A percentile compares a stretch with the other conserved stretches of the same genome.
These are phyloP conservation scores for Drosophila subsilvestris DNA, from an alignment of 2,888 invertebrate genomes.

Conservation along the genomic window DNA sequence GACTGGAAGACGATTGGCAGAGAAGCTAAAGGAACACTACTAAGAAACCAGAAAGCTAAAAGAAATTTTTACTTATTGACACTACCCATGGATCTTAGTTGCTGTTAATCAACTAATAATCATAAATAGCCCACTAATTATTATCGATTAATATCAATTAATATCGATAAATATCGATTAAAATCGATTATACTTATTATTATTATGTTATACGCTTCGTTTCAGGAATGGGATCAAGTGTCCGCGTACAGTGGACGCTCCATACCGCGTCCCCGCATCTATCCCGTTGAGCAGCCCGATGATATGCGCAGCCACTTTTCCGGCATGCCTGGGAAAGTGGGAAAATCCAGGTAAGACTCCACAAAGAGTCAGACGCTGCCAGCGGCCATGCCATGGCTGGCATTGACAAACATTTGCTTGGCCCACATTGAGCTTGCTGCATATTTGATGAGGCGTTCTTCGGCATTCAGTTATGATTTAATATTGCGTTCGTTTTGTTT, in stretches of 20 bases:
- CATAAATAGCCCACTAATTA: neutral
- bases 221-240: slow-evolving; percentile 92
- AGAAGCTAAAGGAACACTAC: neutral
- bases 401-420: slow-evolving; percentile 33
- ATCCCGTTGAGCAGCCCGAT: slow-evolving; percentile 90
- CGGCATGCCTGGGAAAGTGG: slow-evolving; percentile 86
- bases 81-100: too few relatives aligned
- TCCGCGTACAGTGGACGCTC: slow-evolving; percentile 96
- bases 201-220: too few relatives aligned
- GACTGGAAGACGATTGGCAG: neutral
- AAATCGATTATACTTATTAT: neutral
- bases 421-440: slow-evolving; percentile 32
- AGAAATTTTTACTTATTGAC: too few relatives aligned
- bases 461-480: slow-evolving; percentile 53
- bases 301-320: slow-evolving; percentile 92
- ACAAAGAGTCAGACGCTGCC: too few relatives aligned
- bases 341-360: slow-evolving; percentile 83
- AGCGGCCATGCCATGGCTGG: too few relatives aligned
- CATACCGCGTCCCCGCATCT: slow-evolving; percentile 94
- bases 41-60: neutral
- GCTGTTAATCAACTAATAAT: too few relatives aligned
- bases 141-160: neutral
- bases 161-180: neutral
- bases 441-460: slow-evolving; percentile 20
- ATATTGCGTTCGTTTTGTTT: slow-evolving; percentile 45